Percentiles rank a stretch among this genome's conserved stretches.
These are phyloP conservation scores for Nomada goodeniana DNA, from an alignment of 2,888 invertebrate species.

Conservation along the genomic window DNA sequence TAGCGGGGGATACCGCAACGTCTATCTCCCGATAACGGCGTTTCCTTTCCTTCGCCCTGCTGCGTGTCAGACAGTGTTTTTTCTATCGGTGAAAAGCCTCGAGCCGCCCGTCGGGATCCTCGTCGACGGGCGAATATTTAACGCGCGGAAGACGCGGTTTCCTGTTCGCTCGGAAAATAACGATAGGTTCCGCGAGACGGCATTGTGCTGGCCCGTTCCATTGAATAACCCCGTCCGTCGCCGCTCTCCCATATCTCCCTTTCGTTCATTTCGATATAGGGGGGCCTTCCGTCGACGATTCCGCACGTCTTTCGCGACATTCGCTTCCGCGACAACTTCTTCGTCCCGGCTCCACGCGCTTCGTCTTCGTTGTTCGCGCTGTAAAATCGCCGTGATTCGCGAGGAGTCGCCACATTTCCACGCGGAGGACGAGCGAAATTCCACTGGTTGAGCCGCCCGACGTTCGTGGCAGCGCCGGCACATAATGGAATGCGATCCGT, in stretches of 20 bases:
- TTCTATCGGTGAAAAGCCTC: neutral
- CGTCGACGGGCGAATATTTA: constrained; percentile 14
- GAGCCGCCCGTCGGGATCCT: neutral
- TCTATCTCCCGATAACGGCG: neutral
- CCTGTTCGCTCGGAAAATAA: constrained; percentile 36
- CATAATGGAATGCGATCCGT: neutral
- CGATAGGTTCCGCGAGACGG: constrained; percentile 36
- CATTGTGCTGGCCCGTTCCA: constrained; percentile 63
- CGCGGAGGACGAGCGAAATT: neutral
- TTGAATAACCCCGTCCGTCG: constrained; percentile 56
- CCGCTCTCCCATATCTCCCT: neutral
- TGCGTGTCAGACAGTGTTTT: neutral
- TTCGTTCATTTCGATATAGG: neutral
- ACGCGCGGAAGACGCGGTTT: constrained; percentile 20
- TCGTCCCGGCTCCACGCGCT: neutral
- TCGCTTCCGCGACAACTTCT: neutral
- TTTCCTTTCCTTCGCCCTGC: neutral
- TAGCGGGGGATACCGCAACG: neutral
- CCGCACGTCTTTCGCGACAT: neutral
- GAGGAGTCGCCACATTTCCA: neutral
- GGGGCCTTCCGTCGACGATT: neutral
- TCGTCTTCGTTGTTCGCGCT: neutral
- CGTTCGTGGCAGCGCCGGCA: neutral
- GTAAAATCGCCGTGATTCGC: neutral
- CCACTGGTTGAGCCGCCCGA: neutral